Evolutionary conservation across 2,797 vertebrate genomes (phyloP).

Genomic region (Lophius americanus): DNA sequence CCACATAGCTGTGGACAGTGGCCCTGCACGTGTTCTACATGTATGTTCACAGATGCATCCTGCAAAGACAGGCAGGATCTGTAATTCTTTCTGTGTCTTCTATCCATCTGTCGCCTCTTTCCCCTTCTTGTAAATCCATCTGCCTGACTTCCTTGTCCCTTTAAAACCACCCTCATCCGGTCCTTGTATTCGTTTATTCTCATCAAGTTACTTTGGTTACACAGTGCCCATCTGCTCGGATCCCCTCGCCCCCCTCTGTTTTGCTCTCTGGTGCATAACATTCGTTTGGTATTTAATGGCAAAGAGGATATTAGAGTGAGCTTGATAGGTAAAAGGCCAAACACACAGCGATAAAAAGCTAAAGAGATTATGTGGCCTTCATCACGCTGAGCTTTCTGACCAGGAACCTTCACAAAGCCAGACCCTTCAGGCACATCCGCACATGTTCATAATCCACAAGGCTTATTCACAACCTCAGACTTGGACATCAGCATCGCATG

Average conservation of each 20-base stretch:
- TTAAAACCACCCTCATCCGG: constrained; percentile 47
- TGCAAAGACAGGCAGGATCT: constrained; percentile 52
- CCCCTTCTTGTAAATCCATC: constrained; percentile 57
- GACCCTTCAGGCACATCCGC: constrained; percentile 70
- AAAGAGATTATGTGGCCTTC: constrained; percentile 80
- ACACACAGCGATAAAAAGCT: constrained; percentile 74
- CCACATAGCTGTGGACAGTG: constrained; percentile 49
- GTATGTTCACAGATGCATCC: constrained; percentile 57
- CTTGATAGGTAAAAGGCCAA: constrained; percentile 71
- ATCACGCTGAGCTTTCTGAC: constrained; percentile 71
- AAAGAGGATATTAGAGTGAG: constrained; percentile 62
- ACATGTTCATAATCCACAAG: constrained; percentile 71
- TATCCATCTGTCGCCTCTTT: constrained; percentile 60
- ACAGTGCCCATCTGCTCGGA: constrained; percentile 68
- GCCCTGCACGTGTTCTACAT: constrained; percentile 55
- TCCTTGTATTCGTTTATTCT: constrained; percentile 52
- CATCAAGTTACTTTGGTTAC: constrained; percentile 59
- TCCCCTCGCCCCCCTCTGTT: constrained; percentile 32
- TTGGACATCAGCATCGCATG: constrained; percentile 43
- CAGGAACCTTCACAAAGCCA: constrained; percentile 68
- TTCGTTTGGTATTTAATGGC: constrained; percentile 66
- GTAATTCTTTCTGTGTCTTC: constrained; percentile 58
- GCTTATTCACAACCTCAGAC: constrained; percentile 67
- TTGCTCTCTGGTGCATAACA: constrained; percentile 50
- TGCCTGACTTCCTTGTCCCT: constrained; percentile 57